Base-by-base conservation (phyloP, 2,113 vertebrate genomes). In the Sinocyclocheilus grahami region DNA sequence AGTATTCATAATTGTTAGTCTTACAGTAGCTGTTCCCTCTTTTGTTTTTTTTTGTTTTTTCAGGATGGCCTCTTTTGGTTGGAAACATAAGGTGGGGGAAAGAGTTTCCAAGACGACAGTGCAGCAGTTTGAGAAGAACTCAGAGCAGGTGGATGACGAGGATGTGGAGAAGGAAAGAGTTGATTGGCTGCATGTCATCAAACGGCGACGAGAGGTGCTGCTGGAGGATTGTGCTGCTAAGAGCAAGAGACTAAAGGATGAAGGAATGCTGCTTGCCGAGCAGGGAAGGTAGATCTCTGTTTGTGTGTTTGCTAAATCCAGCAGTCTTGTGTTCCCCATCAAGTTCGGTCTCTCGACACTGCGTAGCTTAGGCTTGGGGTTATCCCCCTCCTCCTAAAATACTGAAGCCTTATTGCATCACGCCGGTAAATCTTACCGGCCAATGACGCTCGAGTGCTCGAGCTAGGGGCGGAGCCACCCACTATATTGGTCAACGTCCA, bases 1-100 rank as follows among this genome's bases (percentile, higher is more conserved):
- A 11, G 9, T 20, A 72, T 72, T 72, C 8, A 22, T 37, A 22
- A 20, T 39, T 72, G 7, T 27, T 42, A 72, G 69, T 11, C 18
- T 39, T 9, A 39, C 37, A 42, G 69, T 20, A 83, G 79, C 79
- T 24, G 46, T 78, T 78, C 6, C 48, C 27, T 53, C 46, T 13
- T 77, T 78, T 55, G 4, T 16, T 24, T 48, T 39, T 39, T 55
- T 5, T 20, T 5, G 42, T 18, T 83, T 10, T 20, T 12, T 69
- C 81, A 94, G 87, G 58, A 99, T 99, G 98, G 97, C 97, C 75
- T 99, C 97, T 2, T 99, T 99, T 90, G 96, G 97, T 9, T 99
- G 98, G 98, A 99, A 98, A 92, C 96, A 96, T 84, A 99, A 97
- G 90, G 96, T 95, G 8, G 98, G 98, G 0, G 98, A 99, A 90